Base-by-base conservation (phyloP, 2,113 vertebrate species). In the Phoenicopterus ruber region DNA sequence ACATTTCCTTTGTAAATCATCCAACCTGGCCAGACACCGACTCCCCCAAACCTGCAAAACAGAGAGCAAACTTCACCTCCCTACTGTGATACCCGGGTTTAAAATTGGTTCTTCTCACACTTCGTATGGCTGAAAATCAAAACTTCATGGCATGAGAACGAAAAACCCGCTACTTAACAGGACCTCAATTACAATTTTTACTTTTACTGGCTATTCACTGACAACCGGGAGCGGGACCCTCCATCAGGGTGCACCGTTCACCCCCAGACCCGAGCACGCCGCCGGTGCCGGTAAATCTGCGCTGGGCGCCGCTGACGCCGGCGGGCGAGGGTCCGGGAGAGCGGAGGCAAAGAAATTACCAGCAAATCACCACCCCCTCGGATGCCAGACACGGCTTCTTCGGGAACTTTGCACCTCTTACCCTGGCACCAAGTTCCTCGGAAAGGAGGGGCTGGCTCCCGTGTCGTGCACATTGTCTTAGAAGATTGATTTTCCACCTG, bases 401-500 rank as follows among this genome's bases (percentile, higher is more conserved):
- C 1, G 13, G 89, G 47, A 91, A 77, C 82, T 92, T 55, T 66
- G 72, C 17, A 5, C 34, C 61, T 55, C 67, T 86, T 7, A 3
- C 50, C 36, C 81, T 63, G 74, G 81, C 70, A 87, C 50, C 15
- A 6, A 73, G 67, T 8, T 82, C 46, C 89, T 86, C 1, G 2
- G 50, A 21, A 50, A 54, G 58, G 36, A 92, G 31, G 28, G 25
- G 6, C 8, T 49, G 85, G 46, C 63, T 59, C 57, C 46, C 9
- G 19, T 8, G 38, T 46, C 57, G 0, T 15, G 54, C 6, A 50
- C 93, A 94, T 96, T 96, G 96, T 97, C 96, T 96, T 82, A 86
- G 36, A 61, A 96, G 96, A 97, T 96, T 96, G 93, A 97, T 97
- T 96, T 92, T 82, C 46, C 63, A 95, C 95, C 93, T 94, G 91